Conservation (phyloP, 2,888 invertebrate genomes). For the Nomada fucata region DNA sequence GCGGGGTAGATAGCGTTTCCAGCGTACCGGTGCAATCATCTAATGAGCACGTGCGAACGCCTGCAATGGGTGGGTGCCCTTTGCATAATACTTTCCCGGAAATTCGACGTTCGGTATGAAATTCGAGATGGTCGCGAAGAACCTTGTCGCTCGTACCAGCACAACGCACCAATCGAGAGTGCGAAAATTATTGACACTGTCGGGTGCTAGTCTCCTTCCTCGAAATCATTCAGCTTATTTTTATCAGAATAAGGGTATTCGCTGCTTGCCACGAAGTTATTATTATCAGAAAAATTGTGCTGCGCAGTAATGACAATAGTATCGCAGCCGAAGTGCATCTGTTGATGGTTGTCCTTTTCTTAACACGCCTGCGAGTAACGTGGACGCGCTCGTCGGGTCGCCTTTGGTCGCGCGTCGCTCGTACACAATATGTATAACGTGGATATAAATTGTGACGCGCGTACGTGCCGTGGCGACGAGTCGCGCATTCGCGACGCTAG, state of each 20-base stretch:
- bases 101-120: no score
- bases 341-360: not conserved
- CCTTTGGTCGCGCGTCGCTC: constrained; percentile 33
- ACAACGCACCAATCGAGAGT: no score
- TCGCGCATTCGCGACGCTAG: constrained; percentile 45
- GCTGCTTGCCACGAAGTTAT: no score
- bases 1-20: not conserved
- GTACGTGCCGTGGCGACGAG: constrained; percentile 9
- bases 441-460: constrained; percentile 1
- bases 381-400: not conserved
- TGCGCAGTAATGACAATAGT: not conserved
- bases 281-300: not conserved
- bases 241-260: no score
- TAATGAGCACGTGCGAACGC: not conserved
- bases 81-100: no score
- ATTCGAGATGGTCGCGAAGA: no score
- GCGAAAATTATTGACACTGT: no score
- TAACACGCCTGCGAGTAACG: no score
- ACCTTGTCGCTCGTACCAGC: no score
- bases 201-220: no score
- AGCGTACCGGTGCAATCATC: not conserved
- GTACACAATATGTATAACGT: not conserved
- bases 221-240: no score
- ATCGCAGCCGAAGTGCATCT: not conserved
- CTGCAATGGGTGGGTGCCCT: no score